Evolutionary conservation across 2,888 invertebrate species (phyloP), one percentile per base, ranked within the genome.

Genomic region (Amblyteles armatorius): DNA sequence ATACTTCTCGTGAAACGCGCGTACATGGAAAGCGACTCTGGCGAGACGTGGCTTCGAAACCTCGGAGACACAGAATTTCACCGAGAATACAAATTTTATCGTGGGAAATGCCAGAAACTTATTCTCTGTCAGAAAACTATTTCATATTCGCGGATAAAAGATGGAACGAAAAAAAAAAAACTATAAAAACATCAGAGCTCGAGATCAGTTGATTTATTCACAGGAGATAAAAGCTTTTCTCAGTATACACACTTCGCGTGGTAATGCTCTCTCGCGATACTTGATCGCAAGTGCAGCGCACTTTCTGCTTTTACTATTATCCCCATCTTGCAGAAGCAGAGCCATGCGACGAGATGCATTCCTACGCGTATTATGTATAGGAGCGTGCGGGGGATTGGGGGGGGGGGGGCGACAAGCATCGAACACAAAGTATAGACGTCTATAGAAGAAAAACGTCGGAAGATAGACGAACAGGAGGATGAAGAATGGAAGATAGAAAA

Each of bases 281-380:
- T 48, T 26, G 48, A 26, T 65, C 50, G 22, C 19, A 50, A 76
- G 65, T 65, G 63, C 74, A 50, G 11, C 50, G 33, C 65, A 65
- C 74, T 50, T 48, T 63, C 44, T 19, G 63, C 44, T 74, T 29
- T 74, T 74, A 29, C 74, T 29, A 74, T 63, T 63, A 33, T 63
- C 29, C 63, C 74, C 29, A n/a, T 52, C n/a, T 16, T 26, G 50
- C 67, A 16, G 36, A 36, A 67, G 33, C 77, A 7, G 48, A 50
- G 36, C 22, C 16, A 22, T 44, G 26, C 9, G 19, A 68, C 67
- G 67, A n/a, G 67, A 44, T 50, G 76, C 85, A 89, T 89, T 89
- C 87, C 88, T 84, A 63, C 80, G 86, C 88, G 88, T 87, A 87
- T 88, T 82, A 86, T 57, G 84, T 84, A 72, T 48, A 29, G 52